Evolutionary conservation across 2,797 vertebrate species (phyloP).

Genomic region (Lepus oiostolus): DNA sequence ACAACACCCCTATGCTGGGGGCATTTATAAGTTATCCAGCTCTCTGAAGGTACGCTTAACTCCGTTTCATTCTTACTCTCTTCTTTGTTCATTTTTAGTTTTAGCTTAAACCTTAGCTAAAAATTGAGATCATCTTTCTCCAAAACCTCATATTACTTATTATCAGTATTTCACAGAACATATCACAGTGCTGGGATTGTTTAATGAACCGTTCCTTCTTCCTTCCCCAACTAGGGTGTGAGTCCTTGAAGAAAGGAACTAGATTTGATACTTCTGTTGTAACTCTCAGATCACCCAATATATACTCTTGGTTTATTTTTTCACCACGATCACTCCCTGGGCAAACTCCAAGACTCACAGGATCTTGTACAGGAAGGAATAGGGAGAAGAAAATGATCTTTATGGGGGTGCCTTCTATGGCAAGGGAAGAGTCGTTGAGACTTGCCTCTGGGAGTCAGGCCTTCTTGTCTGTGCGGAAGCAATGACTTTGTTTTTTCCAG

Average conservation of each 20-base stretch:
- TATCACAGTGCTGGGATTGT: neutral
- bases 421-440: neutral
- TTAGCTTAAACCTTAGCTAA: neutral
- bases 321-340: neutral
- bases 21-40: neutral
- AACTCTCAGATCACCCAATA: neutral
- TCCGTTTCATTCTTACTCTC: neutral
- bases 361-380: neutral
- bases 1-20: neutral
- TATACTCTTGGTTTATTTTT: neutral
- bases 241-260: neutral
- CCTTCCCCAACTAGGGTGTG: neutral
- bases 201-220: neutral
- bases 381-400: neutral
- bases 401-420: neutral
- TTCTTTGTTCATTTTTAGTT: slow-evolving; percentile 41
- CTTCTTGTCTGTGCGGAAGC: neutral
- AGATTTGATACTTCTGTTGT: neutral
- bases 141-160: neutral
- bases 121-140: slow-evolving; percentile 21
- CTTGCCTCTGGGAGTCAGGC: neutral
- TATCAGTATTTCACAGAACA: neutral
- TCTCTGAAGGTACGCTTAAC: neutral
- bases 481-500: neutral
- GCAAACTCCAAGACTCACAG: neutral